Evolutionary conservation across 2,797 vertebrate genomes (phyloP).

Genomic region (Crocodylus rhombifer): DNA sequence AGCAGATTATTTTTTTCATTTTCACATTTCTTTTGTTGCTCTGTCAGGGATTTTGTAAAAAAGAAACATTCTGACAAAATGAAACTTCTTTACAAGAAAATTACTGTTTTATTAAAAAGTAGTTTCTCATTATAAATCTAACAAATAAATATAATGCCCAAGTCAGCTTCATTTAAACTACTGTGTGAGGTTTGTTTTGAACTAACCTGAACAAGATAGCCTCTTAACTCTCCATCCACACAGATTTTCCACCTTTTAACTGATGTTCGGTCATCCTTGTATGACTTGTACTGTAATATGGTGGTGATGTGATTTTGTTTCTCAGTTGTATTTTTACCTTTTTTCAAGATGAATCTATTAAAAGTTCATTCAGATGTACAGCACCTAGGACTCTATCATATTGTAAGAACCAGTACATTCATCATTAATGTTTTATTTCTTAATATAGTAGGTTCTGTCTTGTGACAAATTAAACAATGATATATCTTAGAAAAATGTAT

Average conservation of each 20-base stretch:
- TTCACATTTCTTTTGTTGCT: not conserved
- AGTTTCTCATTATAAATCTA: not conserved
- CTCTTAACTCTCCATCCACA: not conserved
- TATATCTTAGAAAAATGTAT: not conserved
- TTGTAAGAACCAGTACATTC: not conserved
- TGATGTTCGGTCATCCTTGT: not conserved
- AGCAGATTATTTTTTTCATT: not conserved
- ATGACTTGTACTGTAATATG: not conserved
- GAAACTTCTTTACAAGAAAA: not conserved
- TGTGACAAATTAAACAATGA: constrained; percentile 25
- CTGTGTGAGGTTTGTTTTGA: not conserved
- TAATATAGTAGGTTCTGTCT: not conserved
- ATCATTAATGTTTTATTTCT: not conserved
- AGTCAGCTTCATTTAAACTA: no score
- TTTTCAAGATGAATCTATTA: not conserved
- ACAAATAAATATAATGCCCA: not conserved
- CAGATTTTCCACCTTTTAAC: not conserved
- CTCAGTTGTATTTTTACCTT: not conserved
- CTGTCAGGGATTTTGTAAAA: not conserved
- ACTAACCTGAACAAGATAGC: not conserved
- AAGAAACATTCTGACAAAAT: not conserved
- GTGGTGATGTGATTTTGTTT: fast-evolving
- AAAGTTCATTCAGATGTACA: no score
- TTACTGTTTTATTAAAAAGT: not conserved
- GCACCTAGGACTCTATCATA: no score